phyloP scores from a whole-genome alignment of 2,797 vertebrate species.

The Sebastes taczanowskii region DNA sequence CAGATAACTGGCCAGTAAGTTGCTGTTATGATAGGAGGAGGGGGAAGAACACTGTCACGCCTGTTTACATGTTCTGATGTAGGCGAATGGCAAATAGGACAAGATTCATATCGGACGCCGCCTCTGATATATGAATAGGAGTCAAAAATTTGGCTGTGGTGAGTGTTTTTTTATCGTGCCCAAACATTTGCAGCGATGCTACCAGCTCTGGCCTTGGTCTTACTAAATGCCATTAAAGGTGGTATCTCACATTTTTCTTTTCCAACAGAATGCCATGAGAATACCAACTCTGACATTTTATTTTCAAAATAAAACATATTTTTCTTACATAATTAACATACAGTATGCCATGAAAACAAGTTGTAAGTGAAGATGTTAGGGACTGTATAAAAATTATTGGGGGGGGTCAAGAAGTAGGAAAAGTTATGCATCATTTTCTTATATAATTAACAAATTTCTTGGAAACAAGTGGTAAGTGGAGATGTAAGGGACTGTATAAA shows the following conservation, averaged over 20 bases:
- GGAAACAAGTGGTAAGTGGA: not conserved
- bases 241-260: slow-evolving; percentile 40
- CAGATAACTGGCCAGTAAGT: slow-evolving; percentile 78
- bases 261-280: slow-evolving; percentile 57
- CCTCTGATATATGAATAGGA: slow-evolving; percentile 56
- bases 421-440: not conserved
- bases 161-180: not conserved
- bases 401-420: not conserved
- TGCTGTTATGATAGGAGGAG: slow-evolving; percentile 71
- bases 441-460: not conserved
- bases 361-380: not conserved
- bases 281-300: slow-evolving; percentile 52
- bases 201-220: slow-evolving; percentile 20
- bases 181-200: not conserved
- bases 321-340: not conserved
- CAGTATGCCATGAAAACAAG: not conserved
- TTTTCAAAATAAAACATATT: not conserved
- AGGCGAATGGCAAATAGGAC: slow-evolving; percentile 49
- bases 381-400: not conserved
- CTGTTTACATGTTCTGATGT: slow-evolving; percentile 66
- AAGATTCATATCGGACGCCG: slow-evolving; percentile 61
- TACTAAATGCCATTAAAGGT: slow-evolving; percentile 25
- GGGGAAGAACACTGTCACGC: slow-evolving; percentile 35
- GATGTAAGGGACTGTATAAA: not conserved
- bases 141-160: slow-evolving; percentile 20